Base-by-base conservation (phyloP, 2,797 vertebrate genomes). In the Fratercula arctica region DNA sequence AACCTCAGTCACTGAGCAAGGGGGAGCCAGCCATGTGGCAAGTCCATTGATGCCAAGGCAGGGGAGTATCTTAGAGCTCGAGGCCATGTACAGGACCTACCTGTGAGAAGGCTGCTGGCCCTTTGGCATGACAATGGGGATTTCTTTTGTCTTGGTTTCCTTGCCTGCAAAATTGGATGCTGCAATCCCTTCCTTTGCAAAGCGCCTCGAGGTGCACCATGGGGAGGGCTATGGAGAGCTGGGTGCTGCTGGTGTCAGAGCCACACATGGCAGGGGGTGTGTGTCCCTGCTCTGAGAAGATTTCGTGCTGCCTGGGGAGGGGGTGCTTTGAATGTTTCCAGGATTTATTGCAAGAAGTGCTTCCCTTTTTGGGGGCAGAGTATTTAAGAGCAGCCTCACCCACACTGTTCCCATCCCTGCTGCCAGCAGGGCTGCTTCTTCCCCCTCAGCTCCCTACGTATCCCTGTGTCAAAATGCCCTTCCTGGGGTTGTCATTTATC, bases 141-240 rank as follows among this genome's bases (percentile, higher is more conserved):
- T 90, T 57, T 37, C 20, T 75, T 59, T 72, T n/a, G 46, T 20
- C 72, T 68, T 39, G 48, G 24, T 51, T 73, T 67, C 60, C 28
- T 29, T 61, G 35, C 24, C 31, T 31, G 41, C 20, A 77, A 66
- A 76, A 54, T 18, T 3, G 6, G 51, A 26, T 37, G 8, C 13
- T 81, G 51, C 16, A 16, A 26, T 25, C 19, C n/a, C 45, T 76
- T 48, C 23, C 41, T 54, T 37, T 10, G 14, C 18, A 21, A 23
- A 59, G n/a, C 0, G 2, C 67, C 54, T 74, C 2, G 3, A 41
- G 24, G 25, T 28, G 35, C 5, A 3, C 16, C 0, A 0, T 50
- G 72, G 48, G 25, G 53, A 74, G 33, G 48, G n/a, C 25, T 57
- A 4, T 5, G 4, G 67, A 31, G n/a, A n/a, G 15, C 39, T 50